phyloP scores from a whole-genome alignment of 2,888 invertebrate genomes.

The Rotaria socialis region DNA sequence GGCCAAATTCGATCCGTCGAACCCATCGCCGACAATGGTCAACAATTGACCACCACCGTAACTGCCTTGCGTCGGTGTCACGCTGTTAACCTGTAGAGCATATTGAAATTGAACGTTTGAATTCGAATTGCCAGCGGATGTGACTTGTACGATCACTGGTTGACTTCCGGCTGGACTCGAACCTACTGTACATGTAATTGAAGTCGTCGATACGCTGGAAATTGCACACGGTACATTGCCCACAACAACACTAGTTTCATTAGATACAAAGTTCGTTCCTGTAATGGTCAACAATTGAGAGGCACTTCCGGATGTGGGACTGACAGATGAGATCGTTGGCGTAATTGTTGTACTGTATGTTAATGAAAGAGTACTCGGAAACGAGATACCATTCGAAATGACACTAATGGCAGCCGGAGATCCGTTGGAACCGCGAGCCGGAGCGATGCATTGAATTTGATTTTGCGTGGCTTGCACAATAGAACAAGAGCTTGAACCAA shows the following conservation, averaged over 20 bases:
- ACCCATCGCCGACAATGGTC: constrained; percentile 38
- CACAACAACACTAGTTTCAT: neutral
- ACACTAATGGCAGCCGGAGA: neutral
- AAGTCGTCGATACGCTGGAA: neutral
- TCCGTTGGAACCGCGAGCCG: constrained; percentile 35
- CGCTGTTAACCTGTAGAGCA: neutral
- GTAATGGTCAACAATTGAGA: neutral
- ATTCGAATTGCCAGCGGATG: neutral
- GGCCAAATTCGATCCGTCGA: neutral
- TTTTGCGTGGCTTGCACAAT: neutral
- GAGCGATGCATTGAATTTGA: constrained; percentile 30
- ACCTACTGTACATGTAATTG: constrained; percentile 37
- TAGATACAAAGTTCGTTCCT: neutral
- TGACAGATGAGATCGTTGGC: neutral
- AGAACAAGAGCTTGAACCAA: constrained; percentile 31
- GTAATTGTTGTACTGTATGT: constrained; percentile 10
- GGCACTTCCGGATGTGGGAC: neutral
- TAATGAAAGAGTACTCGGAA: neutral
- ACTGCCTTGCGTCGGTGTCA: neutral
- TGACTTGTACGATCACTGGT: neutral
- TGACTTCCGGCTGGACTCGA: constrained; percentile 17
- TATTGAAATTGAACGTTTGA: neutral
- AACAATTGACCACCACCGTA: constrained; percentile 21
- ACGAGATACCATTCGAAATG: neutral
- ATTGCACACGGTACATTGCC: constrained; percentile 22